Percentiles rank a stretch among this genome's conserved stretches.
These are phyloP conservation scores for Planiliza haematocheilus DNA, from an alignment of 2,113 vertebrate genomes.

Conservation along the genomic window DNA sequence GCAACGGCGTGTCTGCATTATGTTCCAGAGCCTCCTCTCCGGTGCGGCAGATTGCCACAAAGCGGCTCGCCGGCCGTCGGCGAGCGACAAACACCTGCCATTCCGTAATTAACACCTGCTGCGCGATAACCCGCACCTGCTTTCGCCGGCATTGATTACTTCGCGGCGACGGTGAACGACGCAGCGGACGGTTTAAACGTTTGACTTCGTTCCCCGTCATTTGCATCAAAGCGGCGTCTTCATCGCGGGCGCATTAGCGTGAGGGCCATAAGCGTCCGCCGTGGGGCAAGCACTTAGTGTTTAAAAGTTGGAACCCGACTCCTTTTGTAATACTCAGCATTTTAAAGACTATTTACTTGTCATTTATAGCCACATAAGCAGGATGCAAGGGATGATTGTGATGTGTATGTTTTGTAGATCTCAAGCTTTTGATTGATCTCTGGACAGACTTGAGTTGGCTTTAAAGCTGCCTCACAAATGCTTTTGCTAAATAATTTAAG, in stretches of 20 bases:
- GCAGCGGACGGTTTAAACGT: constrained; percentile 51
- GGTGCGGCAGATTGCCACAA: constrained; percentile 39
- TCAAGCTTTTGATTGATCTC: no score
- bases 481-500: constrained; percentile 14
- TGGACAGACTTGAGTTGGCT: no score
- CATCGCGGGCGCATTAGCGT: not conserved
- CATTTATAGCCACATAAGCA: no score
- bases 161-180: constrained; percentile 27
- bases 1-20: constrained; percentile 43
- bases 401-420: no score
- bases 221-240: constrained; percentile 5
- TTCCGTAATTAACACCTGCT: constrained; percentile 63
- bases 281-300: no score
- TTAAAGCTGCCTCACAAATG: not conserved
- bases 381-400: no score
- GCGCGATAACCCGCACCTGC: constrained; percentile 62
- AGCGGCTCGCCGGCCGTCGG: constrained; percentile 36
- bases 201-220: constrained; percentile 3
- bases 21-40: constrained; percentile 10
- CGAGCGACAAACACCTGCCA: constrained; percentile 59
- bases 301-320: no score
- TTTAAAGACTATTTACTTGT: no score
- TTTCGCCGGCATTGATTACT: constrained; percentile 49
- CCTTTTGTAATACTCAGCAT: no score
- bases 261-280: no score